phyloP scores from a whole-genome alignment of 2,797 vertebrate genomes.

The Onychomys leucogaster region DNA sequence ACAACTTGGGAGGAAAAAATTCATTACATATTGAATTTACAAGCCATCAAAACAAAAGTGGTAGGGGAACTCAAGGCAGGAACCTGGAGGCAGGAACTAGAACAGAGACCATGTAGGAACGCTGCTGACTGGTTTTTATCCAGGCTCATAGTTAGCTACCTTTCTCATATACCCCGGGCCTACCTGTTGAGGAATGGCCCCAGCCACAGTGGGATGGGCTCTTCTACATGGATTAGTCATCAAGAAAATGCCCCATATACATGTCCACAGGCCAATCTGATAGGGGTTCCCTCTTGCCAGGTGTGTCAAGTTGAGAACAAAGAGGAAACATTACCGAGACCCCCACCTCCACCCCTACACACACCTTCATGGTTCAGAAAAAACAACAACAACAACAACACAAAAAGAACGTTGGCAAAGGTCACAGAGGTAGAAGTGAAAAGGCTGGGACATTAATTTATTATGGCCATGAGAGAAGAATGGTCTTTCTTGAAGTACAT shows the following conservation, averaged over 20 bases:
- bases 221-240: background rate
- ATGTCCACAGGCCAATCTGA: too few species aligned
- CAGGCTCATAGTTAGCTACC: too few species aligned
- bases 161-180: background rate
- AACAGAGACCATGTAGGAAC: background rate
- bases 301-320: background rate
- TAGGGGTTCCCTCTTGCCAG: background rate
- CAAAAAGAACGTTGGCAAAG: background rate
- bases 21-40: background rate
- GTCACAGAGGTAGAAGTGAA: background rate
- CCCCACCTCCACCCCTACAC: too few species aligned
- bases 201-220: background rate
- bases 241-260: background rate
- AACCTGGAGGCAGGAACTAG: background rate
- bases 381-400: background rate
- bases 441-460: background rate
- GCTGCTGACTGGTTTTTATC: background rate
- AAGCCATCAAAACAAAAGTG: background rate
- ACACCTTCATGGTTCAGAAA: background rate
- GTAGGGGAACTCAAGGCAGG: background rate
- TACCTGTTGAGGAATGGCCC: background rate
- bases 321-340: background rate
- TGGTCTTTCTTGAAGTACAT: background rate
- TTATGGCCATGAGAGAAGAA: background rate
- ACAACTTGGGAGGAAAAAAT: background rate